phyloP scores from a whole-genome alignment of 1,140 invertebrate species.

The Formica selysi region DNA sequence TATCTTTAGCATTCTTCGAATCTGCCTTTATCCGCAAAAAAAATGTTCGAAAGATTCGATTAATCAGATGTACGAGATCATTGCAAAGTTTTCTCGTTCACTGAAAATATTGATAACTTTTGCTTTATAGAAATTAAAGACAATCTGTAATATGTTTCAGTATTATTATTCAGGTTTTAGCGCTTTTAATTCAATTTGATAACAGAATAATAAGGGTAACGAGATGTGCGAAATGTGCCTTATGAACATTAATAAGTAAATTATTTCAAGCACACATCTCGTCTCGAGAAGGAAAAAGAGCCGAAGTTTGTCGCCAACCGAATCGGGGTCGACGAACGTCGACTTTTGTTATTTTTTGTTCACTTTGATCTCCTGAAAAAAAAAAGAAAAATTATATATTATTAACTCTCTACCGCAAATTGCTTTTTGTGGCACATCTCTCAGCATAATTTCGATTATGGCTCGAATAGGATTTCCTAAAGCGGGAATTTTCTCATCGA shows the following conservation, averaged over 20 bases:
- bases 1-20: not conserved
- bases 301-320: not conserved
- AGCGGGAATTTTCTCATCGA: not conserved
- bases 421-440: not conserved
- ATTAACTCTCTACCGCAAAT: slow-evolving; percentile 3
- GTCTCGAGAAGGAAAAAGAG: not conserved
- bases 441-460: not conserved
- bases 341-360: not conserved
- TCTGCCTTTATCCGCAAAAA: slow-evolving; percentile 1
- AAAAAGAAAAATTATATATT: slow-evolving; percentile 13
- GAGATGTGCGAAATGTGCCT: not conserved
- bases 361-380: not conserved
- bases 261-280: slow-evolving; percentile 29
- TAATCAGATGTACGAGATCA: not conserved
- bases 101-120: not conserved
- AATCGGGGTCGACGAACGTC: slow-evolving; percentile 13
- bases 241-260: not conserved
- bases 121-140: not conserved
- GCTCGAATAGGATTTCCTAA: not conserved
- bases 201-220: not conserved
- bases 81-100: not conserved
- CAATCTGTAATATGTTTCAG: not conserved
- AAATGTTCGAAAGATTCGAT: not conserved
- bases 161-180: not conserved
- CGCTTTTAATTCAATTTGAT: not conserved